Conservation (phyloP, 2,113 vertebrate species). For the Catharus fuscescens region DNA sequence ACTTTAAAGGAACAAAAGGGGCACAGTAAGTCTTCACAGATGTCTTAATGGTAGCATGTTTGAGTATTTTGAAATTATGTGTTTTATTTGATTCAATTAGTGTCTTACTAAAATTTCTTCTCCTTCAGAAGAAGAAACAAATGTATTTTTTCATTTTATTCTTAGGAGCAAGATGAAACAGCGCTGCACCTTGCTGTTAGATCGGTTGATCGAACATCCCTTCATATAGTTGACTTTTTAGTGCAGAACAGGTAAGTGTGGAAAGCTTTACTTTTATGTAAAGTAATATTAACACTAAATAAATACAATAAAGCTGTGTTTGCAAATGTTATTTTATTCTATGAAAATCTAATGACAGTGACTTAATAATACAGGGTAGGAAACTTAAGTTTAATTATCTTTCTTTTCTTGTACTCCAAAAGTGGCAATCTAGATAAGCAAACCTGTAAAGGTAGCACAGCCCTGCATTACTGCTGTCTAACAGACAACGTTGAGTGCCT, state of each 20-base stretch:
- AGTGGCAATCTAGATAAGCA: slow-evolving; percentile 92
- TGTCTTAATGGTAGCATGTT: background rate
- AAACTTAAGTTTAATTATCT: background rate
- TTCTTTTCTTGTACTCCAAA: slow-evolving; percentile 20
- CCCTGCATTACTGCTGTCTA: slow-evolving; percentile 95
- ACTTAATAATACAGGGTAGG: background rate
- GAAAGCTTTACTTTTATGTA: background rate
- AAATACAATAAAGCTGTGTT: background rate
- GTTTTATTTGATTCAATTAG: background rate
- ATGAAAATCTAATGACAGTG: background rate
- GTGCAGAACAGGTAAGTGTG: slow-evolving; percentile 90
- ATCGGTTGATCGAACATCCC: slow-evolving; percentile 92
- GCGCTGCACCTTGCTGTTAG: slow-evolving; percentile 93
- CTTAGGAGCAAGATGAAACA: slow-evolving; percentile 92
- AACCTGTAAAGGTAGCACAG: slow-evolving; percentile 88
- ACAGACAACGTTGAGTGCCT: slow-evolving; percentile 94
- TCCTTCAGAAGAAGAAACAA: background rate
- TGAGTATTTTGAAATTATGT: background rate
- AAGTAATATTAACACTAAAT: background rate
- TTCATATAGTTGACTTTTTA: slow-evolving; percentile 96
- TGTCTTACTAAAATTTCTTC: background rate
- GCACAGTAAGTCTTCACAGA: background rate
- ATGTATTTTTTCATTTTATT: background rate
- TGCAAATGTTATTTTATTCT: background rate
- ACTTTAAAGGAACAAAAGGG: background rate